Conservation (phyloP, 2,797 vertebrate species). For the Oryzias dopingdopingensis region DNA sequence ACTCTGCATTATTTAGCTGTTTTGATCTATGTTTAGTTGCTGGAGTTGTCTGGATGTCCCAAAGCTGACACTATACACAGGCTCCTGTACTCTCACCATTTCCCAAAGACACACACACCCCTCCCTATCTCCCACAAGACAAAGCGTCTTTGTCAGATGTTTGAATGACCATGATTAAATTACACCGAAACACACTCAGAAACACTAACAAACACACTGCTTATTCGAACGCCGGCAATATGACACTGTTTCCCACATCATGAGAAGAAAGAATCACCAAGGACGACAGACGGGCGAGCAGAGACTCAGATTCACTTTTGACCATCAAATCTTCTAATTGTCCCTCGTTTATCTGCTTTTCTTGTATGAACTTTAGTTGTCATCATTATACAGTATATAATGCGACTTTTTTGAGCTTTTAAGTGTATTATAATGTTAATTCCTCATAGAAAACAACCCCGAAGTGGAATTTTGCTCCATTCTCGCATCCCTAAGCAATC, state of each 20-base stretch:
- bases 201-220: slow-evolving; percentile 17
- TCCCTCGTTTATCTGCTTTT: not conserved
- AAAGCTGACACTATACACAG: slow-evolving; percentile 53
- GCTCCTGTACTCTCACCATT: slow-evolving; percentile 21
- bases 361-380: not conserved
- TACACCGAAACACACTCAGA: slow-evolving; percentile 36
- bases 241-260: slow-evolving; percentile 66
- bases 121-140: slow-evolving; percentile 46
- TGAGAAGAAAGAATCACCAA: slow-evolving; percentile 36
- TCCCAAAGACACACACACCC: slow-evolving; percentile 15
- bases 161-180: slow-evolving; percentile 70
- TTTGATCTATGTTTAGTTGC: slow-evolving; percentile 61
- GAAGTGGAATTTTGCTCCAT: too few species aligned
- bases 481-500: too few species aligned
- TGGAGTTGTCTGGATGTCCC: slow-evolving; percentile 55
- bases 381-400: too few species aligned
- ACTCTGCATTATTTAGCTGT: slow-evolving; percentile 45
- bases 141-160: slow-evolving; percentile 62
- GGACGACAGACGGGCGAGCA: slow-evolving; percentile 13
- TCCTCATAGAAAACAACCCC: too few species aligned
- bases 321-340: slow-evolving; percentile 22
- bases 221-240: slow-evolving; percentile 63
- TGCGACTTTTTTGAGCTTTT: too few species aligned
- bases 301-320: slow-evolving; percentile 26
- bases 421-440: too few species aligned